Evolutionary conservation across 2,797 vertebrate species (phyloP), one percentile per base, ranked within the genome.

Genomic region (Heteromormyrus szaboi): DNA sequence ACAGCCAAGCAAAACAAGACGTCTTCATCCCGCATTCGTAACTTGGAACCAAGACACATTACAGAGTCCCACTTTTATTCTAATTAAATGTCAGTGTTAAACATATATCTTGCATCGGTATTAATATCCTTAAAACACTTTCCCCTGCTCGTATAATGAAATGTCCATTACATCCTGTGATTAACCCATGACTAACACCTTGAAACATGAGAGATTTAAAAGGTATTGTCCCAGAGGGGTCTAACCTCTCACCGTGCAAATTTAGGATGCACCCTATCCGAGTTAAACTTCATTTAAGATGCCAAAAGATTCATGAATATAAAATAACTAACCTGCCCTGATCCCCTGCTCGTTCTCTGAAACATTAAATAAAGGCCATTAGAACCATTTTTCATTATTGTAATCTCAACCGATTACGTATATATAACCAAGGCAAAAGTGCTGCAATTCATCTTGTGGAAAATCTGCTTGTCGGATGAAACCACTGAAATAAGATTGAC

Each of bases 311-410:
- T 85, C 44, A 65, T 72, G 83, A 50, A 83, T 86, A 65, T 68
- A 85, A 85, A 85, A 86, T 86, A 65, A 88, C 72, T 81, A 81
- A 81, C 83, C 62, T 89, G 46, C 56, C 56, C 79, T 84, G 33
- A 46, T 84, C 76, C 37, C 56, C 56, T 89, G 88, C 56, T 89
- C 81, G 56, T 68, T 62, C 88, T 88, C 51, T 62, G 50, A 22
- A 88, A 85, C 68, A 79, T 79, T 81, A 87, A 65, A 86, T 86
- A 88, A 51, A 85, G 59, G 44, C 81, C 46, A 54, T 89, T 86
- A 62, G 50, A 54, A 53, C 62, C 48, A 87, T 89, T 88, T 89
- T 44, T 37, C n/a, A 85, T 56, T 22, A 54, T 53, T 72, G 41
- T 88, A 85, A 89, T 85, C 62, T 72, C 56, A 76, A 86, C 85